Evolutionary conservation across 2,113 vertebrate genomes (phyloP), one percentile per base, ranked within the genome.

Genomic region (Polyodon spathula): DNA sequence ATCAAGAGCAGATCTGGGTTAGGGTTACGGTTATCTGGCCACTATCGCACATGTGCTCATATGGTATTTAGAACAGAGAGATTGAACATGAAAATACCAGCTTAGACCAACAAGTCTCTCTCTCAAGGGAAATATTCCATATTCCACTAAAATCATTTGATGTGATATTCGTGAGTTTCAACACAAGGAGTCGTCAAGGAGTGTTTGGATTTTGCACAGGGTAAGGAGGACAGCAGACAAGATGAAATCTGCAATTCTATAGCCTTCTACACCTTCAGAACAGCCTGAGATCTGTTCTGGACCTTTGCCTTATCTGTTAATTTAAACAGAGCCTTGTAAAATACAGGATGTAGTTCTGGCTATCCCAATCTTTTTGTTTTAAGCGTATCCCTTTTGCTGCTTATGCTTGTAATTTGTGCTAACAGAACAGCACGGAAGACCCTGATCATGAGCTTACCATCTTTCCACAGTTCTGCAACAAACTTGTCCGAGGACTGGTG

Each of bases 401-500:
- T 40, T 50, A 50, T 50, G 46, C 46, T 50, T 50, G 11, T 12
- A 10, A 14, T 4, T 7, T 11, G 48, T 39, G 43, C 50, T 9
- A 15, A 8, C 14, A 15, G 14, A 15, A 52, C 50, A 52, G 6
- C 0, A 46, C 10, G 10, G 41, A 53, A 7, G 52, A 40, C 27
- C 48, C 10, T 12, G 43, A 4, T 40, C 1, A 8, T 60, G 14
- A 14, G 52, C 88, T 85, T 79, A 99, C 96, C 95, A 14, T 99
- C 96, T 71, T 97, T 99, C 96, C 96, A 99, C 1, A 99, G 90
- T 70, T 99, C 96, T 1, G 88, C 90, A 48, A 98, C 93, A 66
- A 98, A 98, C 66, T 93, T 95, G 74, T 99, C 95, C 0, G 93
- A 92, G 0, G 96, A 99, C 79, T 99, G 96, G 76, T 99, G 93